Evolutionary conservation across 2,888 invertebrate genomes (phyloP), one percentile per base, ranked within the genome.

Genomic region (Carterocephalus palaemon): DNA sequence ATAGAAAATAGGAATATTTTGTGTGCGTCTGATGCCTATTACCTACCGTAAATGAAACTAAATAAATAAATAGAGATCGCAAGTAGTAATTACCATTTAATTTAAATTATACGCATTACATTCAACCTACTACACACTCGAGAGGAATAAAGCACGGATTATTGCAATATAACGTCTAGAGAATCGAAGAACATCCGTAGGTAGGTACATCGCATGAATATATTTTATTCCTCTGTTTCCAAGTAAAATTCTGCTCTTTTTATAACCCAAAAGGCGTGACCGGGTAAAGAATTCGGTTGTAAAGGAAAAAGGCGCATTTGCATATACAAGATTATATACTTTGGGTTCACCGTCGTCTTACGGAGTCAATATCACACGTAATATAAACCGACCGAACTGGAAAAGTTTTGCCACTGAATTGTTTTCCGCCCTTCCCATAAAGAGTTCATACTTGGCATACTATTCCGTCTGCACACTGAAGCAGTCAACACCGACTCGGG

Each of bases 281-380:
- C 70, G 73, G 68, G 70, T 63, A 71, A 72, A 52, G 71, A 73
- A 75, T 78, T 75, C 60, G 67, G 63, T 70, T 71, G 72, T 70
- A 69, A 70, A 70, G 72, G 72, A 67, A 70, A 67, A 69, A 67
- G 69, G 68, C 67, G 68, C 67, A 77, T 81, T 79, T 79, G 70
- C 79, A 79, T 81, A 75, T 72, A 77, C 74, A 72, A 70, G 74
- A 75, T 75, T 77, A 74, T 77, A 74, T 76, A 72, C 75, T 73
- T 72, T 71, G 68, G 68, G 62, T 60, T 59, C 56, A 63, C 64
- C 62, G 64, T 60, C 60, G 63, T 60, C 58, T 58, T 64, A 60
- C 66, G 68, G 70, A 78, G 72, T 74, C 77, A 71, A 79, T 78
- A 79, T 76, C 72, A 72, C 75, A 71, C 71, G 74, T 73, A 75